Percentiles rank a stretch among this genome's conserved stretches.
These are phyloP conservation scores for Metopolophium dirhodum DNA, from an alignment of 1,140 invertebrate genomes.

Conservation along the genomic window DNA sequence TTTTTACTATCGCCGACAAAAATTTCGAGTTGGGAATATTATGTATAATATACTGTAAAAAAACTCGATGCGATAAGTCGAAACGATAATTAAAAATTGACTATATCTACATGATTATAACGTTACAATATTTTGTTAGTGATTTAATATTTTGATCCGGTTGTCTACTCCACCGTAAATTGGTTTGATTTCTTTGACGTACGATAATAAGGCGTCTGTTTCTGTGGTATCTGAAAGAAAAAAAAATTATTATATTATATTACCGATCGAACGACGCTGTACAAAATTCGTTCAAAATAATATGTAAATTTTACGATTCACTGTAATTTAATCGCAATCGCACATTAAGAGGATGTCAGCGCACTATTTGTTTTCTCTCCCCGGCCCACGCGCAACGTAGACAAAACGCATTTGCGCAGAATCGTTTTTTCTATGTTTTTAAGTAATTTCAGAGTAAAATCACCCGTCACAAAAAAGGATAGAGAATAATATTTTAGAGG, in stretches of 20 bases:
- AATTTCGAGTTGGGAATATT: no score
- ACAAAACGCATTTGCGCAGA: no score
- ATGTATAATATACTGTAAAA: no score
- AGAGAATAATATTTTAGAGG: no score
- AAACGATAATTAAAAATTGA: neutral
- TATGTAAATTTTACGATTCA: neutral
- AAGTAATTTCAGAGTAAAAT: no score
- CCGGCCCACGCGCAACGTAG: no score
- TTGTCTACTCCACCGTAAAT: neutral
- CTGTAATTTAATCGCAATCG: neutral
- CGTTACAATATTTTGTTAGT: neutral
- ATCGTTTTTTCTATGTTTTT: no score
- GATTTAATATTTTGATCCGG: conserved; percentile 1
- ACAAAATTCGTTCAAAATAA: neutral
- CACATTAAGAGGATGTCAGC: no score
- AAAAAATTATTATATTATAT: neutral
- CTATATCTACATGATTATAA: neutral
- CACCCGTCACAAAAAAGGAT: no score
- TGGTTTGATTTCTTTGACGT: neutral
- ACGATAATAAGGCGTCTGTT: neutral
- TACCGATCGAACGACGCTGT: neutral
- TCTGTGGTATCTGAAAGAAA: neutral
- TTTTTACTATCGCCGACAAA: neutral
- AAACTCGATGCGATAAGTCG: neutral
- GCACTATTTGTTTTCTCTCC: no score